Conservation (phyloP, 2,797 vertebrate genomes). For the Pristis pectinata region DNA sequence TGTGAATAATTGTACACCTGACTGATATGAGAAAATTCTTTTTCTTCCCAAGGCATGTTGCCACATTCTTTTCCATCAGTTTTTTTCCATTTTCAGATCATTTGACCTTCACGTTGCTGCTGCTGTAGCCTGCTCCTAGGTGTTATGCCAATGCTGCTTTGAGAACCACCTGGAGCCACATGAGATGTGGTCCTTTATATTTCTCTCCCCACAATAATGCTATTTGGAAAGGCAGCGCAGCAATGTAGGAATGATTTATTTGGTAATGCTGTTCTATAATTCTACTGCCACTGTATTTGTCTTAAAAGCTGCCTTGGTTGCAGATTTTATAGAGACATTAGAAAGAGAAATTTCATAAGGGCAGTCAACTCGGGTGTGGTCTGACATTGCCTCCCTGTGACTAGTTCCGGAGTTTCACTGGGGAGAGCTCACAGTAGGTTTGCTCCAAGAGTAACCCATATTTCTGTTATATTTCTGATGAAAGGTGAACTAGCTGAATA, state of each 20-base stretch:
- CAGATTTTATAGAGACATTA: background rate
- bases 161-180: background rate
- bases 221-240: background rate
- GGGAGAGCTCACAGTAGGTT: background rate
- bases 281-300: background rate
- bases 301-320: background rate
- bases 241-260: background rate
- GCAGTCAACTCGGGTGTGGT: background rate
- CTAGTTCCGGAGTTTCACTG: background rate
- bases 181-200: background rate
- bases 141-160: background rate
- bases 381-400: background rate
- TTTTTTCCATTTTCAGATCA: background rate
- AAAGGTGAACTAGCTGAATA: background rate
- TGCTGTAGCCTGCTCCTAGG: background rate
- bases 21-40: background rate
- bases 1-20: conserved; percentile 9
- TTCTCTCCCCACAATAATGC: background rate
- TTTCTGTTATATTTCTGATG: background rate
- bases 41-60: background rate
- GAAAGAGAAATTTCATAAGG: background rate
- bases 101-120: background rate
- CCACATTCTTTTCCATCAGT: background rate
- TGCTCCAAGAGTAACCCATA: background rate
- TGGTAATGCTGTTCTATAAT: background rate